A percentile compares a stretch with the other conserved stretches of the same genome.
phyloP scores from a whole-genome alignment of 2,113 vertebrate genomes.

The Prochilodus magdalenae region DNA sequence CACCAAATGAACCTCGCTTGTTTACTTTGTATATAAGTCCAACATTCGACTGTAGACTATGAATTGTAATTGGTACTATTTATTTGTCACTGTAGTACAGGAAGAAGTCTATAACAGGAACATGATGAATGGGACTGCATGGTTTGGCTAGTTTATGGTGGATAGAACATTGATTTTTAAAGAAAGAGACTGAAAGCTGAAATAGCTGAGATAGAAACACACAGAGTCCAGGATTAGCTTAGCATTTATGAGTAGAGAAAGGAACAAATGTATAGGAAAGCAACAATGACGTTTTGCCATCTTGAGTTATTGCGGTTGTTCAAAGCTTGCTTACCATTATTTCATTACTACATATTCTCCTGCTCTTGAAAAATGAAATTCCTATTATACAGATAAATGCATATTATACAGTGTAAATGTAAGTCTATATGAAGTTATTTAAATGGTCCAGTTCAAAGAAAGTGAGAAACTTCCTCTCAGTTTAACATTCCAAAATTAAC shows the following conservation, averaged over 20 bases:
- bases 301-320: too few relatives aligned
- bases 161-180: conserved; percentile 7
- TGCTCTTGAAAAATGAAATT: too few relatives aligned
- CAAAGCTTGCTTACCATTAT: too few relatives aligned
- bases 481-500: not conserved
- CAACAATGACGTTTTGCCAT: too few relatives aligned
- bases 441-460: too few relatives aligned
- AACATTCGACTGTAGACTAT: conserved; percentile 17
- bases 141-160: not conserved
- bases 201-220: not conserved
- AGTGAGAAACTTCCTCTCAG: too few relatives aligned
- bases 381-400: too few relatives aligned
- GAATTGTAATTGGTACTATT: conserved; percentile 40
- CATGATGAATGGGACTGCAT: conserved; percentile 6
- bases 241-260: not conserved
- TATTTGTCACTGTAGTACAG: not conserved
- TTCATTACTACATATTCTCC: too few relatives aligned
- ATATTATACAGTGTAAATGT: too few relatives aligned
- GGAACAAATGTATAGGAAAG: not conserved
- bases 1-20: conserved; percentile 68
- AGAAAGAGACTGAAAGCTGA: conserved; percentile 2
- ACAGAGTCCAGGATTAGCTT: not conserved
- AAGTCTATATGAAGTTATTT: too few relatives aligned
- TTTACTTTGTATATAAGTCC: conserved; percentile 8
- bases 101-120: not conserved